A percentile compares a stretch with the other conserved stretches of the same genome.
phyloP scores from a whole-genome alignment of 2,113 vertebrate species.

The Upupa epops region DNA sequence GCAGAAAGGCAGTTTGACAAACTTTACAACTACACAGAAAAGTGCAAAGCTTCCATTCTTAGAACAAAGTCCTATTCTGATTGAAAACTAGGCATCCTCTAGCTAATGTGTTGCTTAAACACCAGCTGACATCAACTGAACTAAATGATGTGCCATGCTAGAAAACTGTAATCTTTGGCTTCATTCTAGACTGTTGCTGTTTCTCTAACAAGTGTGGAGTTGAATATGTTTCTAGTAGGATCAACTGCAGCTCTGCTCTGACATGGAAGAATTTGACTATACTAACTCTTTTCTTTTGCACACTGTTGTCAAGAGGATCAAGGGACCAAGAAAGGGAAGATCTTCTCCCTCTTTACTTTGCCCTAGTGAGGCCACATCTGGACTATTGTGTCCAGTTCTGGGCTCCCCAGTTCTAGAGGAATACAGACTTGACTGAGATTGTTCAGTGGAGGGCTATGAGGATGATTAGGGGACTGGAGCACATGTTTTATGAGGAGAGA shows the following conservation, averaged over 20 bases:
- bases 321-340: no score
- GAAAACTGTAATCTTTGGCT: neutral
- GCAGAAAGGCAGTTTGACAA: neutral
- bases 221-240: neutral
- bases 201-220: neutral
- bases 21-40: neutral
- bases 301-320: neutral
- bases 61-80: neutral
- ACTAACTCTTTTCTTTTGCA: neutral
- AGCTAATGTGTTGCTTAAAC: neutral
- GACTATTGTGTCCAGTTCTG: no score
- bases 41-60: neutral
- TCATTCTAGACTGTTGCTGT: neutral
- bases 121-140: neutral
- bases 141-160: fast-evolving
- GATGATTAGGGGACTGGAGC: no score
- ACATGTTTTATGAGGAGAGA: no score
- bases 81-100: neutral
- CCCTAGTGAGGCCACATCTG: no score
- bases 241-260: neutral
- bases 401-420: no score
- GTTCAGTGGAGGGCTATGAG: no score
- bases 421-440: no score
- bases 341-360: no score
- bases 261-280: neutral